A percentile compares a stretch with the other conserved stretches of the same genome.
phyloP scores from a whole-genome alignment of 2,888 invertebrate species.

The Hesperia comma region DNA sequence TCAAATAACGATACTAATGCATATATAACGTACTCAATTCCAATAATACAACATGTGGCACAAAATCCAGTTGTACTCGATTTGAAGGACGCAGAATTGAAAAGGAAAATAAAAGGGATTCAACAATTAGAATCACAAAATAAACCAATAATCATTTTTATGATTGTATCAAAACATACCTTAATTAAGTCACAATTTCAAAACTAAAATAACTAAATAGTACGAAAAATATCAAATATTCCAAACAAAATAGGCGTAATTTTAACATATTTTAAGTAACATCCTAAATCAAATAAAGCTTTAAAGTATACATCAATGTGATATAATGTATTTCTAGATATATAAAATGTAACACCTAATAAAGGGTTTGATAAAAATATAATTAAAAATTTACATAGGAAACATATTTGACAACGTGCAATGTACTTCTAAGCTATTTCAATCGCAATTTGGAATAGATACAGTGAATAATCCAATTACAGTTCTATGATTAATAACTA shows the following conservation, averaged over 20 bases:
- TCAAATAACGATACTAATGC: conserved; percentile 13
- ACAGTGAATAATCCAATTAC: conserved; percentile 52
- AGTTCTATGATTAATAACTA: conserved; percentile 53
- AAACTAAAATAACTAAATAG: conserved; percentile 11
- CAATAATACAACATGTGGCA: conserved; percentile 17
- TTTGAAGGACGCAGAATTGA: background rate
- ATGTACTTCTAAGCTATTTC: conserved; percentile 45
- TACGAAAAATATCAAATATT: conserved; percentile 1
- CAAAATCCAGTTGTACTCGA: conserved; percentile 24
- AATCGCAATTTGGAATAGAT: conserved; percentile 62
- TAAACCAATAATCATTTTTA: background rate
- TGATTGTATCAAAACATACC: conserved; percentile 9
- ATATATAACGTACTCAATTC: conserved; percentile 25
- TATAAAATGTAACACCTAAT: conserved; percentile 8
- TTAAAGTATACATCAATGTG: conserved; percentile 23
- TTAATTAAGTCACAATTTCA: background rate
- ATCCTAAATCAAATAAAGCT: conserved; percentile 32
- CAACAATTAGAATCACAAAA: background rate
- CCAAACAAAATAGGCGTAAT: background rate
- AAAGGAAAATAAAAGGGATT: background rate
- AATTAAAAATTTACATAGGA: background rate
- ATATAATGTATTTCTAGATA: conserved; percentile 5
- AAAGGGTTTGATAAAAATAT: background rate
- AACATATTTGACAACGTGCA: conserved; percentile 21
- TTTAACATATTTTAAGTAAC: conserved; percentile 6